A percentile compares a stretch with the other conserved stretches of the same genome.
Conservation (phyloP, 1,140 invertebrate genomes). For the Nomia melanderi region DNA sequence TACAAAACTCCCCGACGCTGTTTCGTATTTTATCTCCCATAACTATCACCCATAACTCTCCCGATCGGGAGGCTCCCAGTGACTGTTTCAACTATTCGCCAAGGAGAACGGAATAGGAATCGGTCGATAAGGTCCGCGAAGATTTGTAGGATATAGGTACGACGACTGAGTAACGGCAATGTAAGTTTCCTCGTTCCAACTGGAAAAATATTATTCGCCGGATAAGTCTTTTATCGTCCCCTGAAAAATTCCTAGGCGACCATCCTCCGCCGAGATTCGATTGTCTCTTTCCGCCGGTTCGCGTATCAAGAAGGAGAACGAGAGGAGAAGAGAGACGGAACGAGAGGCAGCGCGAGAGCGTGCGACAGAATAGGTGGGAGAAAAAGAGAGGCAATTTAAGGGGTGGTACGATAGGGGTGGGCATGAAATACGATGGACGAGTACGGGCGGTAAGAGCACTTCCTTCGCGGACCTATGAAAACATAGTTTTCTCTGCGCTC, state of each 20-base stretch:
- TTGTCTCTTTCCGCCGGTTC: constrained; percentile 43
- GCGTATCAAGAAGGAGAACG: too few species aligned
- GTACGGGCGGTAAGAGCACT: constrained; percentile 40
- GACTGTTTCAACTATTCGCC: not conserved
- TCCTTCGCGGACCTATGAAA: constrained; percentile 53
- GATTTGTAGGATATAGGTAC: constrained; percentile 28
- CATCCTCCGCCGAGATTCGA: constrained; percentile 47
- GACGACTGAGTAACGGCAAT: constrained; percentile 23
- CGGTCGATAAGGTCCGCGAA: not conserved
- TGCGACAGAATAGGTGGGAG: not conserved
- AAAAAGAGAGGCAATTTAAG: constrained; percentile 22
- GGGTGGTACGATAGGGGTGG: not conserved
- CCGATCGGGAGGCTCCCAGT: not conserved
- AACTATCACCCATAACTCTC: not conserved
- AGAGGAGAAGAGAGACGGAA: too few species aligned
- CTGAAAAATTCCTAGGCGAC: constrained; percentile 40
- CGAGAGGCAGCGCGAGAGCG: not conserved
- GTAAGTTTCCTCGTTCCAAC: constrained; percentile 13
- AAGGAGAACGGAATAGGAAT: not conserved
- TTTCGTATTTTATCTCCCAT: too few species aligned
- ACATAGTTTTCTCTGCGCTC: constrained; percentile 31
- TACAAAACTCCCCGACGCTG: too few species aligned
- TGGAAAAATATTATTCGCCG: constrained; percentile 33
- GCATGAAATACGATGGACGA: constrained; percentile 50
- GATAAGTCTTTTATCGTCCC: constrained; percentile 44